These are phyloP conservation scores for Hybognathus amarus DNA, from an alignment of 2,797 vertebrate genomes.

Conservation along the genomic window DNA sequence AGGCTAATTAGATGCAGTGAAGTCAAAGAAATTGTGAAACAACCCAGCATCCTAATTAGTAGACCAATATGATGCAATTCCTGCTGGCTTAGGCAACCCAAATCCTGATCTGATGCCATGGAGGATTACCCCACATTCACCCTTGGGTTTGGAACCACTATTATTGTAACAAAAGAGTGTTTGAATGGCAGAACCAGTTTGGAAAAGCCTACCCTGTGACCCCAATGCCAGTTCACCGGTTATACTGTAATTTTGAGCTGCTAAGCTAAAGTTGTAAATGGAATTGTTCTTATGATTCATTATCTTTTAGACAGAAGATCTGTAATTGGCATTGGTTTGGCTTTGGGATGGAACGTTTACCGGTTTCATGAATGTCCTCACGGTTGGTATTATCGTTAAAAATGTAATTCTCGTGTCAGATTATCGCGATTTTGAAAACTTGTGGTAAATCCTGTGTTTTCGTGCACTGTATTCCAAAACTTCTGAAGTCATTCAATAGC, in stretches of 20 bases:
- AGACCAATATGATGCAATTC: conserved; percentile 72
- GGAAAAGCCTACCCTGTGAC: conserved; percentile 3
- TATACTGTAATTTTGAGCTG: not conserved
- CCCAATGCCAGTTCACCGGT: not conserved
- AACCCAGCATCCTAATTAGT: conserved; percentile 69
- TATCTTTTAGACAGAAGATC: not conserved
- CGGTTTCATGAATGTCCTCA: no score
- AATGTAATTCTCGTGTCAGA: no score
- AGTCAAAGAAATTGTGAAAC: conserved; percentile 68
- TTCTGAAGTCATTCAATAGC: no score
- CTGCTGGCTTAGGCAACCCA: conserved; percentile 73
- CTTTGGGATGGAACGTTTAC: no score
- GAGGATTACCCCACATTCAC: conserved; percentile 65
- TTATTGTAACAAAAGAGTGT: conserved; percentile 38
- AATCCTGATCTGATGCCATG: conserved; percentile 69
- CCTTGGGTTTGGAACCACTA: conserved; percentile 7
- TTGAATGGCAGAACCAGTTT: conserved; percentile 8
- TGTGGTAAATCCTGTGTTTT: no score
- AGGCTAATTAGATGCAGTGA: conserved; percentile 64
- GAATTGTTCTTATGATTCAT: not conserved
- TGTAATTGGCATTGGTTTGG: not conserved
- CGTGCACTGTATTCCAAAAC: no score
- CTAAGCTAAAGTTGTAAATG: not conserved
- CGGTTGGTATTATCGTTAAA: no score
- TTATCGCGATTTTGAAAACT: no score